Evolutionary conservation across 2,113 vertebrate genomes (phyloP).

Genomic region (Phrynosoma blainvillii): DNA sequence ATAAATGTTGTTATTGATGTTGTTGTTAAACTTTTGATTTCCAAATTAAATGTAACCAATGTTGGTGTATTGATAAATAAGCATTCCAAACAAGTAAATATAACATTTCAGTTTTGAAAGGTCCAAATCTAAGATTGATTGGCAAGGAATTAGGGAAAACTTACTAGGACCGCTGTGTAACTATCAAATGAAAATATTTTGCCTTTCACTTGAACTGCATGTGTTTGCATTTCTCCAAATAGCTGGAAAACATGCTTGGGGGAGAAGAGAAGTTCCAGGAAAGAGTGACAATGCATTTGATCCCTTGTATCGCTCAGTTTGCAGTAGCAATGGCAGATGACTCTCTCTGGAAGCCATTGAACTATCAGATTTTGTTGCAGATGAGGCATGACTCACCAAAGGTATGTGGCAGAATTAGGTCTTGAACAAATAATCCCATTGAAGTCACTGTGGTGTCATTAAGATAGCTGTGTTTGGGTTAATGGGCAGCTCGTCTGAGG

Average conservation of each 20-base stretch:
- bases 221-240: slow-evolving; percentile 28
- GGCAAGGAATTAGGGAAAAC: not conserved
- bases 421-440: not conserved
- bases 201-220: slow-evolving; percentile 10
- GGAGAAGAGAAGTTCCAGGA: slow-evolving; percentile 84
- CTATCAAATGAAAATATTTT: not conserved
- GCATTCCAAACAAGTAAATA: not conserved
- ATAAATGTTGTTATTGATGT: too few species aligned
- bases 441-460: not conserved
- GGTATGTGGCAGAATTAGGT: slow-evolving; percentile 70
- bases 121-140: not conserved
- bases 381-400: slow-evolving; percentile 85
- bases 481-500: not conserved
- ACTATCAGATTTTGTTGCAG: slow-evolving; percentile 94
- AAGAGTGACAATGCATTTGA: slow-evolving; percentile 81
- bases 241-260: slow-evolving; percentile 92
- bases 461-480: not conserved
- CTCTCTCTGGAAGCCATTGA: slow-evolving; percentile 92
- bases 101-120: not conserved
- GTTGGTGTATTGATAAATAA: too few species aligned
- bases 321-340: slow-evolving; percentile 90
- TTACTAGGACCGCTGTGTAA: not conserved
- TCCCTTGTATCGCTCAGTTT: slow-evolving; percentile 93
- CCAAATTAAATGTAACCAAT: not conserved
- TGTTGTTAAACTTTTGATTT: too few species aligned